Base-by-base conservation (phyloP, 1,140 invertebrate species). In the Acromyrmex charruanus region DNA sequence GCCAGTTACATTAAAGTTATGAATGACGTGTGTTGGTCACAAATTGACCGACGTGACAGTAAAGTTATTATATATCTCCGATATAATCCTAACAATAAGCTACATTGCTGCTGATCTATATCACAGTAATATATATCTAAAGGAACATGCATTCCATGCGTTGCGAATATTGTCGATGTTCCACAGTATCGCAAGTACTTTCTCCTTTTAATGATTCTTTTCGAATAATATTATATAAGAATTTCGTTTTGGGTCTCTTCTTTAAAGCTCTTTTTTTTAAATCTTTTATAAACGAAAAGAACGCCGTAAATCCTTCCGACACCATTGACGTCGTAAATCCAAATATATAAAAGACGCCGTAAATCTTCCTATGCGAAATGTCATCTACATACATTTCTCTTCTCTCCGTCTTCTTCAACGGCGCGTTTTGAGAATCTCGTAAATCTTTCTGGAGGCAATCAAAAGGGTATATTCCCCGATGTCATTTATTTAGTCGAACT, bases 401-500 rank as follows among this genome's bases (percentile, higher is more conserved):
- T 31, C 49, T 51, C 49, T 51, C 63, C n/a, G 16, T 84, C 71
- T 49, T 49, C 10, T 18, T 51, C 21, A 25, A 53, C 12, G 44
- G 5, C 7, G 44, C 31, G n/a, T 58, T 69, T 65, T 28, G 16
- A 35, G 16, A 61, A 44, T 71, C 10, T 72, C 66, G 16, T 31
- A 79, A 79, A 39, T 35, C 28, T 51, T 25, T 69, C 3, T 16
- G 16, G 16, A 68, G 51, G 9, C 16, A 53, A 86, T 79, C n/a
- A n/a, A 68, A 65, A 63, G 16, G 18, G n/a, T 53, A 14, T 59
- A 28, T 44, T 69, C 1, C 77, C 16, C 7, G 25, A 53, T 4
- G 9, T 53, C 6, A 31, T 49, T 89, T 66, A 93, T 39, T 88
- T 66, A 93, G 58, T 89, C 81, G 65, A 96, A 96, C 55, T 93